Percentiles rank a stretch among this genome's conserved stretches.
These are phyloP conservation scores for Megaceryle alcyon DNA, from an alignment of 2,797 vertebrate species.

Conservation along the genomic window DNA sequence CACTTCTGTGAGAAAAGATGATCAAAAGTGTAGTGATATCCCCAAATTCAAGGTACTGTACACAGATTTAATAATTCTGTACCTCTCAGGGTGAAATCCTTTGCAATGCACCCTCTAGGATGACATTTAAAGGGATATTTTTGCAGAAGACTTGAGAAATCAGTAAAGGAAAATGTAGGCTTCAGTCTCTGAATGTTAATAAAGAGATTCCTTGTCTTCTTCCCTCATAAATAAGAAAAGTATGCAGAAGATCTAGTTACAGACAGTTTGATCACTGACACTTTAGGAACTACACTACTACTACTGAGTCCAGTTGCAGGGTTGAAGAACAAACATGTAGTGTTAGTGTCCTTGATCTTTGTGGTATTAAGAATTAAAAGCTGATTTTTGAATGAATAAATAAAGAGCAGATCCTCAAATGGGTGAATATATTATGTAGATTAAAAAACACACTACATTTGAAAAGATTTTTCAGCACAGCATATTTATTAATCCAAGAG, in stretches of 20 bases:
- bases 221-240: neutral
- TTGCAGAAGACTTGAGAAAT: neutral
- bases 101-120: neutral
- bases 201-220: neutral
- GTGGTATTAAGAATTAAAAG: neutral
- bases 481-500: neutral
- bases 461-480: neutral
- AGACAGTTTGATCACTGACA: neutral
- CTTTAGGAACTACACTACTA: too few relatives aligned
- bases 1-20: neutral
- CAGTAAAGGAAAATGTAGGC: neutral
- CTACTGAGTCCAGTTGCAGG: neutral
- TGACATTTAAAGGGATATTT: neutral
- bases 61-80: neutral
- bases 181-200: neutral
- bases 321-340: neutral
- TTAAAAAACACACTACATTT: neutral
- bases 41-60: neutral
- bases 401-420: neutral
- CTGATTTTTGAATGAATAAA: neutral
- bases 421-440: neutral
- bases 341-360: neutral
- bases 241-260: neutral
- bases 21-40: neutral
- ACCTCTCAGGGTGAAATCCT: neutral